phyloP scores from a whole-genome alignment of 2,888 invertebrate species.

The Coremacera marginata region DNA sequence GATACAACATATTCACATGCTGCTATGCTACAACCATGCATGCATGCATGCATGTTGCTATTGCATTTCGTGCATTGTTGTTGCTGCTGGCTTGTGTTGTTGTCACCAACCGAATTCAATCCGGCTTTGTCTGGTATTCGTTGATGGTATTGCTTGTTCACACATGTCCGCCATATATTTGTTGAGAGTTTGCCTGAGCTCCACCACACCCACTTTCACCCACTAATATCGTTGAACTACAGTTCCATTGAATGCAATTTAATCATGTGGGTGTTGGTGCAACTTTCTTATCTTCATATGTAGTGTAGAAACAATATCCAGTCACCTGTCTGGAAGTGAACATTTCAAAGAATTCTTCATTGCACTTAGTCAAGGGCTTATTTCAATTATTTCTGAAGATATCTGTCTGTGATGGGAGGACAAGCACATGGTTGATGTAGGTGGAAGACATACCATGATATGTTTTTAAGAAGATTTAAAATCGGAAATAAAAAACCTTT shows the following conservation, averaged over 20 bases:
- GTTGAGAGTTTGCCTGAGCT: too few species aligned
- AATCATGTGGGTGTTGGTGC: constrained; percentile 1
- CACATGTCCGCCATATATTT: constrained; percentile 53
- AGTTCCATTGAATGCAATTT: neutral
- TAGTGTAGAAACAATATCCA: neutral
- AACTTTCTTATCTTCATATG: neutral
- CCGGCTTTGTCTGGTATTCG: constrained; percentile 51
- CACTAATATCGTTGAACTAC: neutral
- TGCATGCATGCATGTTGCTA: constrained; percentile 15
- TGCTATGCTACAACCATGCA: constrained; percentile 5
- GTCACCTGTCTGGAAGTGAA: neutral
- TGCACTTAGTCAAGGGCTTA: neutral
- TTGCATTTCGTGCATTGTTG: neutral
- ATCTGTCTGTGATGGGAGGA: neutral
- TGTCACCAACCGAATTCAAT: neutral
- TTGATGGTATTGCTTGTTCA: constrained; percentile 67
- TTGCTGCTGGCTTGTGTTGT: constrained; percentile 26
- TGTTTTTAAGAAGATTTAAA: too few species aligned
- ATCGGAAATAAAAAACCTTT: too few species aligned
- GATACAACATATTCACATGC: neutral
- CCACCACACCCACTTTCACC: neutral
- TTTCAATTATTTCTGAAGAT: neutral
- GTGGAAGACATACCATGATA: neutral
- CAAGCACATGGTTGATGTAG: neutral
- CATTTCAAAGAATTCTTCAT: too few species aligned